Conservation (phyloP, 2,888 invertebrate species). For the Caenorhabditis sulstoni region DNA sequence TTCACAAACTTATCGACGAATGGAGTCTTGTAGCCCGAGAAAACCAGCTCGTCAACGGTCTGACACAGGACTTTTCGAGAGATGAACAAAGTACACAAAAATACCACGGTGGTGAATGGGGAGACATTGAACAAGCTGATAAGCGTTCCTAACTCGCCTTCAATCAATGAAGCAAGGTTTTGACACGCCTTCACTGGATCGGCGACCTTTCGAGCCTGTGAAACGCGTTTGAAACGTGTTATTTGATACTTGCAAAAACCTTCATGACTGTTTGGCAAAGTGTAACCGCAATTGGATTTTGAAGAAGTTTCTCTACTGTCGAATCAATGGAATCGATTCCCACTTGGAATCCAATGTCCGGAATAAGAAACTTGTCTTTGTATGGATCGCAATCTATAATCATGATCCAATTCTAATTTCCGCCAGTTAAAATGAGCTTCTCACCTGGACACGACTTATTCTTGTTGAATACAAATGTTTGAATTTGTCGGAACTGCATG, state of each 20-base stretch:
- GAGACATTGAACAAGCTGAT: slow-evolving; percentile 65
- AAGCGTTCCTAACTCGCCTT: slow-evolving; percentile 64
- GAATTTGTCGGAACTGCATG: slow-evolving; percentile 65
- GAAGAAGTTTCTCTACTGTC: slow-evolving; percentile 28
- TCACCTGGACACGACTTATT: slow-evolving; percentile 62
- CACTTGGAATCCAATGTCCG: slow-evolving; percentile 69
- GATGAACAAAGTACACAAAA: slow-evolving; percentile 18
- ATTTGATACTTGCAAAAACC: background rate
- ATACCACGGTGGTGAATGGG: slow-evolving; percentile 69
- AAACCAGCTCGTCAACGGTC: slow-evolving; percentile 73
- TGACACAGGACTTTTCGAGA: slow-evolving; percentile 35
- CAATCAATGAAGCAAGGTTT: slow-evolving; percentile 47
- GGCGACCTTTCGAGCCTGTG: background rate
- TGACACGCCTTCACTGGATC: slow-evolving; percentile 35
- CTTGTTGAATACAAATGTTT: slow-evolving; percentile 65
- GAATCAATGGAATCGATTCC: slow-evolving; percentile 55
- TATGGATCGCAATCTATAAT: slow-evolving; percentile 66
- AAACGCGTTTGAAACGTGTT: background rate
- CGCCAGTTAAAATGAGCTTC: too few species aligned
- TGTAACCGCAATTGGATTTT: slow-evolving; percentile 32
- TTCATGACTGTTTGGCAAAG: slow-evolving; percentile 42
- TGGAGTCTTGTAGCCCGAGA: slow-evolving; percentile 72
- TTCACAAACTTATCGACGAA: slow-evolving; percentile 61
- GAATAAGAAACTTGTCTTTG: slow-evolving; percentile 67
- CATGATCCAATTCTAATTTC: background rate